Base-by-base conservation (phyloP, 2,797 vertebrate species). In the Propithecus deckenii region DNA sequence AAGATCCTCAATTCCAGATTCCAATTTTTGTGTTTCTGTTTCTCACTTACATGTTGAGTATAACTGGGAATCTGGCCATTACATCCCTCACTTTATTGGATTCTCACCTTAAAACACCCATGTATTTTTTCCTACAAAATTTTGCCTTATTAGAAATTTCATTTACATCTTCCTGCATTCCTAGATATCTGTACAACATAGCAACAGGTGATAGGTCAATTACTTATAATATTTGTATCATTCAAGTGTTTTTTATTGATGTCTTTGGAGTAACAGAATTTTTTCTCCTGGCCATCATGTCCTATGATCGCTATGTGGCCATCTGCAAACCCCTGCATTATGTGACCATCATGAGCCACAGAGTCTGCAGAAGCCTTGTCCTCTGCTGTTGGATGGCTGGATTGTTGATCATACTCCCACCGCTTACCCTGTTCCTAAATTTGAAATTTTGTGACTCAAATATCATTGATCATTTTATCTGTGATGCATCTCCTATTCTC, bases 51-150 rank as follows among this genome's bases (percentile, higher is more conserved):
- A 65, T 91, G 50, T 30, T 98, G 59, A 97, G 98, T 69, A 23
- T 98, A 69, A 76, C 93, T 48, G 98, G 98, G 5, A 98, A 98
- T 50, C 0, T 95, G 8, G 75, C 89, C 15, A 97, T 98, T 69
- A 95, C 98, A 86, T 78, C 7, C 13, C 96, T 98, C 95, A 98
- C 96, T 28, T 63, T 97, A 2, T 11, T 93, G 1, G 89, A 88
- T 9, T n/a, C 74, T 6, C 93, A 89, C 25, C 97, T 98, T 17
- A 96, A 97, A 88, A 97, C 95, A 3, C 96, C 96, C 0, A 97
- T 98, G 98, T 98, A 98, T 74, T 98, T 95, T 81, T 98, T 98
- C 48, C 97, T 98, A 74, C 97, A 92, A 71, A 98, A 98, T 85
- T 96, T 98, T 59, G 83, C 97, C 30, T 30, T 97, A 20, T 13